Conservation (phyloP, 2,888 invertebrate species). For the Villa cingulata region DNA sequence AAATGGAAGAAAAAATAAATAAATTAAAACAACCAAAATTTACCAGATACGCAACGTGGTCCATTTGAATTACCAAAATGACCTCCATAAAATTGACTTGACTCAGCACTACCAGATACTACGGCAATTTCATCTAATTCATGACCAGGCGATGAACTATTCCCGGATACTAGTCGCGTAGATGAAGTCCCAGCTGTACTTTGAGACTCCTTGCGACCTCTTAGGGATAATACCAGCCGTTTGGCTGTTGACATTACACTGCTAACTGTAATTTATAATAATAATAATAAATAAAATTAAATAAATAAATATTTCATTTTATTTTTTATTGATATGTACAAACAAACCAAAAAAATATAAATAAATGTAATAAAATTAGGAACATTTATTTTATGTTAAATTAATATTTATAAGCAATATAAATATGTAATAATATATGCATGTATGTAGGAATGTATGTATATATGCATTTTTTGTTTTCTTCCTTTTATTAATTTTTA, state of each 20-base stretch:
- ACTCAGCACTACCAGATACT: constrained; percentile 46
- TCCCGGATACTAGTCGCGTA: constrained; percentile 38
- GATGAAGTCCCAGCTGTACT: constrained; percentile 37
- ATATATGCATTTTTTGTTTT: too few relatives aligned
- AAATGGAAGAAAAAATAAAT: too few relatives aligned
- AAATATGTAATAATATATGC: too few relatives aligned
- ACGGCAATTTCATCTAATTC: constrained; percentile 56
- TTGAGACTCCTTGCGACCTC: constrained; percentile 46
- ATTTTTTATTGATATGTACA: too few relatives aligned
- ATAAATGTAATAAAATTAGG: too few relatives aligned
- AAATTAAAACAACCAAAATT: too few relatives aligned
- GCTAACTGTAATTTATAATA: constrained; percentile 22
- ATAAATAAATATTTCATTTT: neutral
- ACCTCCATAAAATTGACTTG: constrained; percentile 20
- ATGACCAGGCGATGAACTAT: constrained; percentile 35
- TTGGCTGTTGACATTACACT: constrained; percentile 48
- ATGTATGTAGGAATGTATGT: too few relatives aligned
- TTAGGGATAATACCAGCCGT: constrained; percentile 46
- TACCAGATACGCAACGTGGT: constrained; percentile 45
- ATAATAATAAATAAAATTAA: neutral
- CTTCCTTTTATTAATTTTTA: too few relatives aligned
- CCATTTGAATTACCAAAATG: constrained; percentile 38
- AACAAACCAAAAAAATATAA: too few relatives aligned
- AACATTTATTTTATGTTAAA: too few relatives aligned
- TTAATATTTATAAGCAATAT: too few relatives aligned